These are phyloP conservation scores for Athrips mouffetella DNA, from an alignment of 2,888 invertebrate genomes.

Conservation along the genomic window DNA sequence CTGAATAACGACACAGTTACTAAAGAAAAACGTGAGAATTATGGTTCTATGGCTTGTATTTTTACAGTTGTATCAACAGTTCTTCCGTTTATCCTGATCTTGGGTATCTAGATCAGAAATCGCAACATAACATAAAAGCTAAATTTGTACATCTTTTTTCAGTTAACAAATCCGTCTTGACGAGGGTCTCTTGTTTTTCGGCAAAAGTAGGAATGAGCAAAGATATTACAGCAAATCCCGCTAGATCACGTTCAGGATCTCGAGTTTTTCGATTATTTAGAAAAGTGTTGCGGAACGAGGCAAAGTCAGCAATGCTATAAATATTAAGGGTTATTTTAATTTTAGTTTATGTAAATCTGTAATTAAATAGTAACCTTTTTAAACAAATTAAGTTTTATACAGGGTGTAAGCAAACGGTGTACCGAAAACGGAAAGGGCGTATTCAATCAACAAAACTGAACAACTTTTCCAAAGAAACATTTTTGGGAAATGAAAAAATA, in stretches of 20 bases:
- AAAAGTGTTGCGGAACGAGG: constrained; percentile 31
- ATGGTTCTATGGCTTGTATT: too few relatives aligned
- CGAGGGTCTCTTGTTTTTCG: constrained; percentile 69
- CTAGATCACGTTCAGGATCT: constrained; percentile 58
- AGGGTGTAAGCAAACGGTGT: too few relatives aligned
- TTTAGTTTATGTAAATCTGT: neutral
- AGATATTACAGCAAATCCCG: constrained; percentile 60
- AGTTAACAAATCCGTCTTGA: constrained; percentile 73
- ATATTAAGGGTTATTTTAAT: neutral
- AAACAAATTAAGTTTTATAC: neutral
- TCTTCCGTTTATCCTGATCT: too few relatives aligned
- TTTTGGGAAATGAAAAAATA: too few relatives aligned
- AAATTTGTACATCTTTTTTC: constrained; percentile 70
- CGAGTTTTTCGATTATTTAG: constrained; percentile 52
- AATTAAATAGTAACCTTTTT: constrained; percentile 11
- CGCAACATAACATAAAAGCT: constrained; percentile 65
- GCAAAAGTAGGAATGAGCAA: constrained; percentile 55
- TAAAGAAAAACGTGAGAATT: too few relatives aligned
- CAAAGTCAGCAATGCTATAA: neutral
- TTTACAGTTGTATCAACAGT: too few relatives aligned
- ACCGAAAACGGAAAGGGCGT: too few relatives aligned
- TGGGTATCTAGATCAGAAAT: constrained; percentile 67
- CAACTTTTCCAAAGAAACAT: too few relatives aligned
- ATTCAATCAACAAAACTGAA: too few relatives aligned
- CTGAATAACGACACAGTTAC: too few relatives aligned